Base-by-base conservation (phyloP, 2,113 vertebrate genomes). In the Garra rufa region DNA sequence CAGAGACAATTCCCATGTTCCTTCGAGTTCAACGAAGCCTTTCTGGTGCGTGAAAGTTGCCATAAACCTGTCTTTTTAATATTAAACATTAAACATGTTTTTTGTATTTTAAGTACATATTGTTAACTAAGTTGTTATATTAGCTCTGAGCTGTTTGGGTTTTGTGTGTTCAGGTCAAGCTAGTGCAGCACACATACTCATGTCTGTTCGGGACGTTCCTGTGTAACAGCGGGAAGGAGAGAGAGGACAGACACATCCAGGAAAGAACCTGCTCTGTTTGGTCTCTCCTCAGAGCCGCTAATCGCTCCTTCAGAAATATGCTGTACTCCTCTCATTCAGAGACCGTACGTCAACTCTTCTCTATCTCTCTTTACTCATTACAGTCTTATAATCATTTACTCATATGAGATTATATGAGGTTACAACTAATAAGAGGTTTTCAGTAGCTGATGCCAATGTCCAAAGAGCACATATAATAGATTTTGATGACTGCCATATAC, bases 1-100 rank as follows among this genome's bases (percentile, higher is more conserved):
- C 98, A 99, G 93, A 96, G 98, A 91, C 98, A 99, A 91, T 99
- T 98, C 91, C 98, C 98, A 30, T 99, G 98, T 92, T 99, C 98
- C 88, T 99, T 99, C 84, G 98, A 99, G 93, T 99, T 99, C 89
- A 98, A 96, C 11, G 98, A 99, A 95, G 98, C 98, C 93, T 99
- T 99, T 92, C 95, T 99, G 95, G 98, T 99, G 90, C 92, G 97
- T 94, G 10, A 4, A 61, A n/a, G 50, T 74, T 34, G 52, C 21
- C 34, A 26, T 73, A 43, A 43, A n/a, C 77, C 78, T 77, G 5
- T 55, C 21, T 9, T 55, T 55, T 55, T 21, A 21, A 19, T 55
- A n/a, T n/a, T 34, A 34, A 34, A 34, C 5, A 55, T n/a, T n/a
- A 55, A 55, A 55, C 52, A 17, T 82, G 21, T 86, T 59, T 82